Percentiles rank a stretch among this genome's conserved stretches.
Conservation (phyloP, 2,888 invertebrate genomes). For the Girardia tigrina region DNA sequence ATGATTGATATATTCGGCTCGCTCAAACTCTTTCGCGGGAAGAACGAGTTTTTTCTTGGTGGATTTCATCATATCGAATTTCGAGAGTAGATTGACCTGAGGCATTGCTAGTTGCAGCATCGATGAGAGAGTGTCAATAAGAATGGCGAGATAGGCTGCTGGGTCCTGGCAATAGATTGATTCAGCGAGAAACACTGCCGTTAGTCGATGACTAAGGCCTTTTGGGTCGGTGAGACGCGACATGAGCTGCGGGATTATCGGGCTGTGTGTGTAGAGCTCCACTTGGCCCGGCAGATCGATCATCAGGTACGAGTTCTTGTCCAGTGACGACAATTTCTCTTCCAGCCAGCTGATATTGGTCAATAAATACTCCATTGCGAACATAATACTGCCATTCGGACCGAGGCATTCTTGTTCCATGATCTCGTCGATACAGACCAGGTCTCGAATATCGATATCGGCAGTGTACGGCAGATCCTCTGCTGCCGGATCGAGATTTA, state of each 20-base stretch:
- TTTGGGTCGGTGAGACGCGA: neutral
- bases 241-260: neutral
- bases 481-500: conserved; percentile 86
- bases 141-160: neutral
- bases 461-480: conserved; percentile 70
- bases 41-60: neutral
- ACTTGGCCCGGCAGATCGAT: conserved; percentile 78
- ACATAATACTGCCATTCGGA: conserved; percentile 85
- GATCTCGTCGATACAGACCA: conserved; percentile 59
- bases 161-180: neutral
- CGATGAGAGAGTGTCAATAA: neutral
- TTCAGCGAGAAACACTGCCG: neutral
- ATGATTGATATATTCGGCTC: neutral
- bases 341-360: conserved; percentile 76
- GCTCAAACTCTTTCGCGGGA: neutral
- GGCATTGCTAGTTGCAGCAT: neutral
- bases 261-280: neutral
- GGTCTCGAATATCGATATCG: conserved; percentile 63
- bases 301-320: conserved; percentile 59
- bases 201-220: neutral
- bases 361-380: conserved; percentile 83
- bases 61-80: neutral
- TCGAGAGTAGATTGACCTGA: neutral
- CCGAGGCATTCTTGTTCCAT: conserved; percentile 73
- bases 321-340: conserved; percentile 55